These are phyloP conservation scores for Caenorhabditis sp. DNA, from an alignment of 2,888 invertebrate species.

Conservation along the genomic window DNA sequence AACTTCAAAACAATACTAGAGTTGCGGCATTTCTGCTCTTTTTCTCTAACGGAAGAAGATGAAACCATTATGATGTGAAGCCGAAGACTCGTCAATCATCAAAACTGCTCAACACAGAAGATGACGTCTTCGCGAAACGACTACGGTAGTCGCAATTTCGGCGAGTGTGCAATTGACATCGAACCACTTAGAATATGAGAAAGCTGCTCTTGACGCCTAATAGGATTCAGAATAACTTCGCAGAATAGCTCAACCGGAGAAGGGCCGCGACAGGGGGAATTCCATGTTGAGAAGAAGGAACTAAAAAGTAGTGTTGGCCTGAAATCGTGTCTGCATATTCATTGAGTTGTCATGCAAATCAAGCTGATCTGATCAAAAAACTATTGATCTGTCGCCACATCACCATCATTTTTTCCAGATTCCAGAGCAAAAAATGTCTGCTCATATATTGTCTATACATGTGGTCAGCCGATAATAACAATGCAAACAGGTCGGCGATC, in stretches of 20 bases:
- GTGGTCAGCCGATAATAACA: slow-evolving; percentile 36
- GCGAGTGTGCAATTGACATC: slow-evolving; percentile 53
- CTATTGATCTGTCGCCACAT: not conserved
- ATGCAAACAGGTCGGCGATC: slow-evolving; percentile 29
- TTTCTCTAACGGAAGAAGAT: not conserved
- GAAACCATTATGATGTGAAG: too few species aligned
- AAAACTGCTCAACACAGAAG: slow-evolving; percentile 35
- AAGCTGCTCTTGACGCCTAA: slow-evolving; percentile 59
- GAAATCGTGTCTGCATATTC: too few species aligned
- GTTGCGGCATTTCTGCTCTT: not conserved
- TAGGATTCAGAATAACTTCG: slow-evolving; percentile 40
- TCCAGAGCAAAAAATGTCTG: slow-evolving; percentile 15
- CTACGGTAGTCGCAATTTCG: slow-evolving; percentile 49
- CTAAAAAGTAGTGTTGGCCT: too few species aligned
- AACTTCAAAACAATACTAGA: too few species aligned
- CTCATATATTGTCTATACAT: slow-evolving; percentile 27
- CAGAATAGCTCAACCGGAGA: not conserved
- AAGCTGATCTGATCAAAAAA: not conserved
- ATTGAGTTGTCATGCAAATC: too few species aligned
- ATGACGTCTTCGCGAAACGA: slow-evolving; percentile 39
- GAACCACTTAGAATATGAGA: slow-evolving; percentile 42
- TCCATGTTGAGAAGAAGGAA: not conserved
- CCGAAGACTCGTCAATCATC: too few species aligned
- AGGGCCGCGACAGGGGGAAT: not conserved
- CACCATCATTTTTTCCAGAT: slow-evolving; percentile 1